Evolutionary conservation across 2,113 vertebrate genomes (phyloP).

Genomic region (Etia nguti): DNA sequence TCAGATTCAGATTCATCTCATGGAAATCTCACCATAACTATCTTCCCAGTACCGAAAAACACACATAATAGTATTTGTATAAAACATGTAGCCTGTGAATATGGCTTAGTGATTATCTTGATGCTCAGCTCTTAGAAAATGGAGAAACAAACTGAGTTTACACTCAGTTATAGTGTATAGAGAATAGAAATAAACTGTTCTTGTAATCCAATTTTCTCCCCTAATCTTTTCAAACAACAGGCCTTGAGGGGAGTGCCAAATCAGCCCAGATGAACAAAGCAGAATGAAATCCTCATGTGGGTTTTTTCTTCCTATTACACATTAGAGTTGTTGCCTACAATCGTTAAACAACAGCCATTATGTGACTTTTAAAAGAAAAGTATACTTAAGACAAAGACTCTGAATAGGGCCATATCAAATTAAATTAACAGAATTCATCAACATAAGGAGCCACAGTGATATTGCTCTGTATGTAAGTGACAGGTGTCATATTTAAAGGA

Average conservation of each 20-base stretch:
- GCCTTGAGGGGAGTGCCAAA: not conserved
- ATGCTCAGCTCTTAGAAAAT: not conserved
- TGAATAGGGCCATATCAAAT: not conserved
- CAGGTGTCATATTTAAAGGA: not conserved
- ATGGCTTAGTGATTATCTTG: not conserved
- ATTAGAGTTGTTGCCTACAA: not conserved
- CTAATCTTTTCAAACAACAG: not conserved
- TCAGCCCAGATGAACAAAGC: not conserved
- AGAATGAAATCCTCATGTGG: not conserved
- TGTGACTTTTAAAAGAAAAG: not conserved
- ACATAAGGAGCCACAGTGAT: not conserved
- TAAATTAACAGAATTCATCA: not conserved
- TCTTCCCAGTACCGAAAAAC: not conserved
- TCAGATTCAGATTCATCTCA: not conserved
- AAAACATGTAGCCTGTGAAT: not conserved
- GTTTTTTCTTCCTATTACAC: not conserved
- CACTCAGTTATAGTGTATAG: not conserved
- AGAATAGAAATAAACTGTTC: not conserved
- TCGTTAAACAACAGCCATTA: not conserved
- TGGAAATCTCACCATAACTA: not conserved
- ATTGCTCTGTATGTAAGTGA: not conserved
- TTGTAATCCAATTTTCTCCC: slow-evolving; percentile 15
- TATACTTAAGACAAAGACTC: not conserved
- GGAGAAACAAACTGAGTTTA: not conserved
- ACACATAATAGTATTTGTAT: not conserved